phyloP scores from a whole-genome alignment of 1,140 invertebrate genomes.

The Dreissena polymorpha region DNA sequence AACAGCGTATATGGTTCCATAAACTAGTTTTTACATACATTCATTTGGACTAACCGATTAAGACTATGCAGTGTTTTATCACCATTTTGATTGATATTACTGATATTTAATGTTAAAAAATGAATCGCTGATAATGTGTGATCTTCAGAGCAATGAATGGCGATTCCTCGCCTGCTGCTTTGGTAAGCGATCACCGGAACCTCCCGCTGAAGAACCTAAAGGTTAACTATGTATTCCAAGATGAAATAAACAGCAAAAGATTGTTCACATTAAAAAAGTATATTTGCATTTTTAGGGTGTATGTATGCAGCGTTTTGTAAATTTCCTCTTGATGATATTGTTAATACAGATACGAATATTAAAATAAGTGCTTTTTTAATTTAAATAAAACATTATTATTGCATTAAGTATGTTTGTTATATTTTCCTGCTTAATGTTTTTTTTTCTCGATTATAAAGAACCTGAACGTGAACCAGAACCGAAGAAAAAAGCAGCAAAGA shows the following conservation, averaged over 20 bases:
- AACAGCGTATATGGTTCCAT: background rate
- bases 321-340: background rate
- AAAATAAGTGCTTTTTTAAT: background rate
- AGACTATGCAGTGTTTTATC: background rate
- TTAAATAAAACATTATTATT: background rate
- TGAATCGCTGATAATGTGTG: background rate
- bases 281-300: background rate
- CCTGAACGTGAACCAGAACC: background rate
- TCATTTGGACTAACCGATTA: background rate
- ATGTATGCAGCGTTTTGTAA: background rate
- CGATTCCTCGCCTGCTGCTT: constrained; percentile 39
- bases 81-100: background rate
- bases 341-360: background rate
- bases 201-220: background rate
- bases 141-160: constrained; percentile 36
- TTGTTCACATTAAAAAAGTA: background rate
- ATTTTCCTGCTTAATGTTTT: background rate
- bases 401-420: background rate
- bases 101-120: background rate
- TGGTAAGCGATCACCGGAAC: constrained; percentile 32
- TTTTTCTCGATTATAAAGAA: background rate
- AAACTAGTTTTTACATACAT: background rate
- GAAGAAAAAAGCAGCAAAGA: background rate
- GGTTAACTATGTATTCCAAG: background rate
- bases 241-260: background rate